Conservation (phyloP, 1,140 invertebrate genomes). For the Philotrypesis tridentata region DNA sequence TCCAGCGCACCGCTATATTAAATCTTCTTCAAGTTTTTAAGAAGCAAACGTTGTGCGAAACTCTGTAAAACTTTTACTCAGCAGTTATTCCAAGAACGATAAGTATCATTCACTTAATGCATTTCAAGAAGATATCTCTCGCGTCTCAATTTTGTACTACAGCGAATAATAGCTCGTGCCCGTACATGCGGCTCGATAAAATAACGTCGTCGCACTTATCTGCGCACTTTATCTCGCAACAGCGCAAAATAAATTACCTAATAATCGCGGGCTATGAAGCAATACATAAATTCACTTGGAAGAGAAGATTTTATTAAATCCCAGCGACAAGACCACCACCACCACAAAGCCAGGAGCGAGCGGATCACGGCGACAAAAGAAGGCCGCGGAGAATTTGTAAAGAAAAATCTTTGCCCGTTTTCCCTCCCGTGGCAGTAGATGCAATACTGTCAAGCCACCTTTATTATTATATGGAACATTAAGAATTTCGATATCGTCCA, state of each 20-base stretch:
- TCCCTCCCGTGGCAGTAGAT: neutral
- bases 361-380: neutral
- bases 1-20: too few species aligned
- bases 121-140: neutral
- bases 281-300: slow-evolving; percentile 1
- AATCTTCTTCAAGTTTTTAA: too few species aligned
- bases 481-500: neutral
- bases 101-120: neutral
- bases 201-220: neutral
- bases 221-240: neutral
- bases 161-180: neutral
- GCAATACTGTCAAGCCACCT: neutral
- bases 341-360: neutral
- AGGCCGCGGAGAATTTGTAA: slow-evolving; percentile 5
- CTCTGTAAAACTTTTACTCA: too few species aligned
- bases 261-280: neutral
- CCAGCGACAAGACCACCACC: neutral
- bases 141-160: neutral
- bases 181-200: neutral
- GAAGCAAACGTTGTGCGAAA: too few species aligned
- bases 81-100: neutral
- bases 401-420: neutral
- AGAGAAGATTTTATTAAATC: slow-evolving; percentile 5
- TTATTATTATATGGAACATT: neutral
- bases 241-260: slow-evolving; percentile 10